Evolutionary conservation across 2,888 invertebrate species (phyloP), one percentile per base, ranked within the genome.

Genomic region (Drosophila subquinaria): DNA sequence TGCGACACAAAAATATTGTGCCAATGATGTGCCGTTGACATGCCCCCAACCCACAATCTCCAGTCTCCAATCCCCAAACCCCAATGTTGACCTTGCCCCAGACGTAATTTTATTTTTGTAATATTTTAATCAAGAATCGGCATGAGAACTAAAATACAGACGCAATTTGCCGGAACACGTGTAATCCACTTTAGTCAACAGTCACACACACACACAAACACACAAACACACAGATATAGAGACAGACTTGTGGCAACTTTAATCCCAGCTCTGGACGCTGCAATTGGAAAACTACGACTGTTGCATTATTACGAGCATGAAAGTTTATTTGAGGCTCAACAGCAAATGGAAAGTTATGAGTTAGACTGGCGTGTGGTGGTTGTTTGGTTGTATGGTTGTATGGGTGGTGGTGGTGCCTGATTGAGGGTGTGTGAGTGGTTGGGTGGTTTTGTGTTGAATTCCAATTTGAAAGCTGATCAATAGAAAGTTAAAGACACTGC

Each of bases 401-500:
- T n/a, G n/a, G 4, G 23, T 5, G 27, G 27, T 27, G 27, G 1
- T 27, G 27, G 36, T n/a, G 15, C 13, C 13, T 40, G 36, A 15
- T 20, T 20, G 13, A 17, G 11, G 13, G 15, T 20, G 13, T n/a
- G 11, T 13, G 15, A 6, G 42, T 11, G 15, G 8, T 33, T 50
- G 38, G 13, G 30, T 15, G 15, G 27, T n/a, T n/a, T n/a, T 15
- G 8, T 45, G 36, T 5, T 36, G 13, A 13, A 55, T 56, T 59
- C 59, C 61, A 64, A 69, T 69, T 63, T 56, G 53, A 42, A 15
- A 69, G 33, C 48, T 70, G 86, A 76, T 74, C 84, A 79, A 84
- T 87, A 77, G 67, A 86, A 81, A 81, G 79, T 72, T 72, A 79
- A 83, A 77, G 83, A 81, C 74, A 77, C 71, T 65, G 71, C 59